Conservation (phyloP, 2,797 vertebrate genomes). For the Austrolebias charrua region DNA sequence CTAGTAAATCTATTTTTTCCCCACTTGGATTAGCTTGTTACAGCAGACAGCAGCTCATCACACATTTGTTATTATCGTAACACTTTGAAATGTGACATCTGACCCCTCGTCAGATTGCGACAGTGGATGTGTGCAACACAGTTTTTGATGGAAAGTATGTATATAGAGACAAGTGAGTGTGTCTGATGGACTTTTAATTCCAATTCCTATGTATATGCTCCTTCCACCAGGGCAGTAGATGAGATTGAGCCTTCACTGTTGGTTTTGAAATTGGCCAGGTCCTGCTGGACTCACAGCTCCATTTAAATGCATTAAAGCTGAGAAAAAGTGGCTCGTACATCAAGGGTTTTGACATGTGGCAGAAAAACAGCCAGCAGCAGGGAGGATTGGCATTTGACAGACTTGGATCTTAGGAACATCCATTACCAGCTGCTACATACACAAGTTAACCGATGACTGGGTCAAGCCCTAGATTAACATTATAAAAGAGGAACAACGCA, state of each 20-base stretch:
- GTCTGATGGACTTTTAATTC: conserved; percentile 75
- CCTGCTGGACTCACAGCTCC: conserved; percentile 71
- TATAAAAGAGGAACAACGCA: conserved; percentile 8
- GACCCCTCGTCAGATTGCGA: conserved; percentile 26
- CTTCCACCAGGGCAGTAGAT: conserved; percentile 68
- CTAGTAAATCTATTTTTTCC: conserved; percentile 66
- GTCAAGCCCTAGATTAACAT: conserved; percentile 55
- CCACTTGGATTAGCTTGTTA: conserved; percentile 70
- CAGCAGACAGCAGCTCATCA: conserved; percentile 71
- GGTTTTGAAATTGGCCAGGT: conserved; percentile 74
- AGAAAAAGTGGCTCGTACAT: conserved; percentile 71
- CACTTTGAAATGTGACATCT: conserved; percentile 70
- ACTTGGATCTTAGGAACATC: conserved; percentile 54
- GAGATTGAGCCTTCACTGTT: conserved; percentile 72
- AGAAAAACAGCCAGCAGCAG: conserved; percentile 47
- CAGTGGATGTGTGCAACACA: conserved; percentile 15
- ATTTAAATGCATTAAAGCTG: conserved; percentile 82
- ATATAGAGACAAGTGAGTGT: conserved; percentile 32
- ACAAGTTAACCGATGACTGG: conserved; percentile 49
- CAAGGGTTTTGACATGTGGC: conserved; percentile 67
- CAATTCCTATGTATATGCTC: conserved; percentile 69
- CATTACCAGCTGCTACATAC: conserved; percentile 53
- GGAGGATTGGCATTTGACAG: conserved; percentile 56
- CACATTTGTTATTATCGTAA: conserved; percentile 65
- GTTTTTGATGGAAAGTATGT: conserved; percentile 36